These are phyloP conservation scores for Sarcophaga bullata DNA, from an alignment of 1,140 invertebrate species.

Conservation along the genomic window DNA sequence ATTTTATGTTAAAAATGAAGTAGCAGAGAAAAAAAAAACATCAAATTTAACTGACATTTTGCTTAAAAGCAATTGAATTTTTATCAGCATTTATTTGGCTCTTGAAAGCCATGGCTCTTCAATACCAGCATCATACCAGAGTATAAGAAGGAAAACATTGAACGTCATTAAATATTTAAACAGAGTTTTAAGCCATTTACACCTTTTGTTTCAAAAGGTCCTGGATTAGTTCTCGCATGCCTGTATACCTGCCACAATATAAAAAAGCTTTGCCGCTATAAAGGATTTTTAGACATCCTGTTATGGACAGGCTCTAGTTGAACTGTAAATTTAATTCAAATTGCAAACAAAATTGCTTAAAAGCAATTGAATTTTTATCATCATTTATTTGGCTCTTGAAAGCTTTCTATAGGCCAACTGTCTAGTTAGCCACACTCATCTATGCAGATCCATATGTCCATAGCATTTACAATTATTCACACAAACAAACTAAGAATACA, in stretches of 20 bases:
- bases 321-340: not conserved
- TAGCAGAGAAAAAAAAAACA: not conserved
- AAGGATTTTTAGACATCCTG: not conserved
- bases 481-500: no score
- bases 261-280: no score
- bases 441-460: no score
- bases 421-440: no score
- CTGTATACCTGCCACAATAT: no score
- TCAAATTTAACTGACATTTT: not conserved
- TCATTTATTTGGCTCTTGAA: not conserved
- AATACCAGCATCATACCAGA: not conserved
- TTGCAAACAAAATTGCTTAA: not conserved
- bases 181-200: not conserved
- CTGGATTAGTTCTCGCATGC: no score
- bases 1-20: no score
- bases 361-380: constrained; percentile 12
- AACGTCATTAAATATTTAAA: not conserved
- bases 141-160: not conserved
- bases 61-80: not conserved
- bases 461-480: no score
- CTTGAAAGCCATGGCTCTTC: not conserved
- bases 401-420: not conserved
- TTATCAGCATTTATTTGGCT: no score
- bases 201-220: not conserved
- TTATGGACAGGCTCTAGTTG: not conserved